Percentiles rank a stretch among this genome's conserved stretches.
Conservation (phyloP, 2,113 vertebrate genomes). For the Trinectes maculatus region DNA sequence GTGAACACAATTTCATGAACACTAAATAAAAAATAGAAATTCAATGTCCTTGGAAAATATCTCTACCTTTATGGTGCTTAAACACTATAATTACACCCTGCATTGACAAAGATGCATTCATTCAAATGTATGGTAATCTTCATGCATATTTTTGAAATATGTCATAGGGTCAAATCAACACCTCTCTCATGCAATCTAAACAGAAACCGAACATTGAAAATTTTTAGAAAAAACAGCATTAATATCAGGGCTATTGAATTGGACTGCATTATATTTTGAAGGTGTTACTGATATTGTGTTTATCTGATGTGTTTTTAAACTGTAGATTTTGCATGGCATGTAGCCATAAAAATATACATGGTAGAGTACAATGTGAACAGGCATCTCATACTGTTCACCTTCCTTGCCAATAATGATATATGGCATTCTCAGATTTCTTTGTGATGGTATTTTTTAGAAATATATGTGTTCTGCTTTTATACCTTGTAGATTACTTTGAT, state of each 20-base stretch:
- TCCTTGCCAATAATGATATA: conserved; percentile 67
- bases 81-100: conserved; percentile 29
- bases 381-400: conserved; percentile 66
- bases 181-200: conserved; percentile 40
- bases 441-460: conserved; percentile 78
- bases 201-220: conserved; percentile 19
- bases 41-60: conserved; percentile 35
- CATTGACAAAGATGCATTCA: conserved; percentile 40
- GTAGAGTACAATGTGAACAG: conserved; percentile 72
- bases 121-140: conserved; percentile 44
- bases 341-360: conserved; percentile 71
- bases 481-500: conserved; percentile 79
- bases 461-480: conserved; percentile 75
- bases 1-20: conserved; percentile 52
- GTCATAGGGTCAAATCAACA: conserved; percentile 22
- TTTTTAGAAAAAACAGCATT: conserved; percentile 27
- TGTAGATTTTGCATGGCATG: conserved; percentile 75
- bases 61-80: conserved; percentile 28
- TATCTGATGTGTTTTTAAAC: conserved; percentile 58
- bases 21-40: conserved; percentile 4
- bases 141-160: conserved; percentile 53
- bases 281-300: conserved; percentile 51
- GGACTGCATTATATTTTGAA: conserved; percentile 32
- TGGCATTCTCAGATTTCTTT: conserved; percentile 74
- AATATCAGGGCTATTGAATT: conserved; percentile 25